phyloP scores from a whole-genome alignment of 2,113 vertebrate genomes.

The Peromyscus maniculatus region DNA sequence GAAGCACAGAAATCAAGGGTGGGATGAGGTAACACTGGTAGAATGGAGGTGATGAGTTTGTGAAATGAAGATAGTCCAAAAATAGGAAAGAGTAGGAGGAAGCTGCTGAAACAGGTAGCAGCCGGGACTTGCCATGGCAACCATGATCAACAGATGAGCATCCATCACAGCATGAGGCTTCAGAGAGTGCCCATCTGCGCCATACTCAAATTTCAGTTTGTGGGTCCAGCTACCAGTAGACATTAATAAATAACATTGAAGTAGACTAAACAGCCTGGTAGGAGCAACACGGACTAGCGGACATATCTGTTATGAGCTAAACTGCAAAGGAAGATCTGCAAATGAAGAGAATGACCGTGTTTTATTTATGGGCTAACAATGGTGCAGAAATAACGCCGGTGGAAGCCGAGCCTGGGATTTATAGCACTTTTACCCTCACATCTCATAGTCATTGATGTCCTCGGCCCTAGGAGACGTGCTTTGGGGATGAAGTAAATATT shows the following conservation, averaged over 20 bases:
- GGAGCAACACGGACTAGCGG: not conserved
- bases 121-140: constrained; percentile 41
- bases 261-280: not conserved
- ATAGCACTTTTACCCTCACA: constrained; percentile 23
- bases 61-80: constrained; percentile 47
- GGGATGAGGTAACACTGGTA: constrained; percentile 1
- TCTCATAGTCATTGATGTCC: not conserved
- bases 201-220: not conserved
- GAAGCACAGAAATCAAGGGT: constrained; percentile 21
- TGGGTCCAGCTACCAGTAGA: not conserved
- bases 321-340: constrained; percentile 27
- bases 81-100: constrained; percentile 74
- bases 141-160: not conserved
- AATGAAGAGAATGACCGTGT: constrained; percentile 21
- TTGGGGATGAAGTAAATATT: constrained; percentile 68
- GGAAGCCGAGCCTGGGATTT: not conserved
- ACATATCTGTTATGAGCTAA: not conserved
- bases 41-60: constrained; percentile 20
- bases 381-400: not conserved
- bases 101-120: constrained; percentile 63
- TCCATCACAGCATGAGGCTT: not conserved
- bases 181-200: not conserved
- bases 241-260: constrained; percentile 3
- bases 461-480: constrained; percentile 45
- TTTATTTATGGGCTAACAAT: constrained; percentile 23